A percentile compares a stretch with the other conserved stretches of the same genome.
phyloP scores from a whole-genome alignment of 1,140 invertebrate species.

The Zaprionus africanus region DNA sequence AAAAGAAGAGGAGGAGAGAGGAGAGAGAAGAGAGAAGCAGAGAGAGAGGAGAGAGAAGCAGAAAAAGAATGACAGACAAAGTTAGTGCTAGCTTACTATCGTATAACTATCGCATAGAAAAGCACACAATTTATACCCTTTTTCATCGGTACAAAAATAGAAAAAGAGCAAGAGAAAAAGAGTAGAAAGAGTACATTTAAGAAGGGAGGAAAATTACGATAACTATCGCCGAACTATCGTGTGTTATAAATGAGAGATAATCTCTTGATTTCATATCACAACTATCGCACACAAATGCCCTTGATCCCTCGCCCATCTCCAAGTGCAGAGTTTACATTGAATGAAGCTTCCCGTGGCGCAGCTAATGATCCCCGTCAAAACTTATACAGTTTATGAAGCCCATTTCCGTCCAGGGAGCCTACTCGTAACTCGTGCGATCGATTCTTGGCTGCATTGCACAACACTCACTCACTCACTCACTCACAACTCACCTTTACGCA shows the following conservation, averaged over 20 bases:
- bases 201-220: background rate
- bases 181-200: background rate
- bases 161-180: background rate
- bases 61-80: background rate
- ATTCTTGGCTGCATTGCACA: conserved; percentile 45
- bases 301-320: background rate
- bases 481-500: conserved; percentile 24
- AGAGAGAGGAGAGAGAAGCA: background rate
- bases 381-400: conserved; percentile 41
- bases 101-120: background rate
- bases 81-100: background rate
- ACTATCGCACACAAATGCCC: background rate
- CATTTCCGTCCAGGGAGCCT: conserved; percentile 59
- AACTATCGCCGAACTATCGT: background rate
- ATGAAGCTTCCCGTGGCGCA: conserved; percentile 21
- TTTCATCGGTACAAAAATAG: too few relatives aligned
- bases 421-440: conserved; percentile 15
- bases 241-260: background rate
- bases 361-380: conserved; percentile 44
- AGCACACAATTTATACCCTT: too few relatives aligned
- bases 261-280: background rate
- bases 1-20: too few relatives aligned
- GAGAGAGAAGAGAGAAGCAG: background rate
- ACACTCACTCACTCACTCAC: conserved; percentile 45
- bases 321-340: conserved; percentile 48